Conservation (phyloP, 2,888 invertebrate genomes). For the Mimumesa dahlbomi region DNA sequence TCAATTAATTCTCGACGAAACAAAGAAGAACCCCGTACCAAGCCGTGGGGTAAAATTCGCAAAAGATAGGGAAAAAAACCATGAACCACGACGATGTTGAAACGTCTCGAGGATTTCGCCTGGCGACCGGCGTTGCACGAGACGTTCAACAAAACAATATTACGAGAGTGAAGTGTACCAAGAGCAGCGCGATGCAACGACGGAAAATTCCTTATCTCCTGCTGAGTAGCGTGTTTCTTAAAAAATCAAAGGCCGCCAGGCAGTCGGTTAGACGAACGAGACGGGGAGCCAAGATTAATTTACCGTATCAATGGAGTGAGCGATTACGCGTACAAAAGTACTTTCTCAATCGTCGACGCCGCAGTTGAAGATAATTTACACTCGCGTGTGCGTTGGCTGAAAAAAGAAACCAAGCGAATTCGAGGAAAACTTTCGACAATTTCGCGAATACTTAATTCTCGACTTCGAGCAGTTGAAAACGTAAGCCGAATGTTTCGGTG, state of each 20-base stretch:
- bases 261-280: conserved; percentile 27
- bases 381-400: not conserved
- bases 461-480: no score
- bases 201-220: conserved; percentile 69
- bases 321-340: not conserved
- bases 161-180: conserved; percentile 26
- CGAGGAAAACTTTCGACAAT: no score
- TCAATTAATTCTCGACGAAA: no score
- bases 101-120: no score
- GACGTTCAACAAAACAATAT: conserved; percentile 24
- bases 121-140: not conserved
- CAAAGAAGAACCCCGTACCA: no score
- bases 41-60: no score
- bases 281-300: conserved; percentile 1
- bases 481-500: no score
- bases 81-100: no score
- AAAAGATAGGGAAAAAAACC: no score
- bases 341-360: not conserved
- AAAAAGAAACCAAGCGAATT: not conserved
- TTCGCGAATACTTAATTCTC: no score
- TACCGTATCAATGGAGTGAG: not conserved
- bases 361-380: no score
- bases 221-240: conserved; percentile 48
- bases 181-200: conserved; percentile 48
- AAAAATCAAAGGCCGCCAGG: conserved; percentile 62